Evolutionary conservation across 1,140 invertebrate genomes (phyloP), one percentile per base, ranked within the genome.

Genomic region (Drosophila takahashii): DNA sequence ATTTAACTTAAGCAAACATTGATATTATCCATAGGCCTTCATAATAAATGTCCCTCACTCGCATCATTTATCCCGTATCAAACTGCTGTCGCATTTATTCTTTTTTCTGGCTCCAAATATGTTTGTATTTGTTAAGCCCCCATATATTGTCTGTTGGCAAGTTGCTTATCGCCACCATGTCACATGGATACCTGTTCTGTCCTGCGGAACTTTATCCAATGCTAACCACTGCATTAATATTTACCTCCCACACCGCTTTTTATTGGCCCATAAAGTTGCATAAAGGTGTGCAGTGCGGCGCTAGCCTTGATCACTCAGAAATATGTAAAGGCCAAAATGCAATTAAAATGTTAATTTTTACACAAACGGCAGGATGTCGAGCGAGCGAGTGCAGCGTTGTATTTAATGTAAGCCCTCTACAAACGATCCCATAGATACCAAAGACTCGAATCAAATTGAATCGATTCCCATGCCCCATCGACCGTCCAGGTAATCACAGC

Each of bases 271-370:
- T 50, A 13, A 61, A 54, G 29, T 16, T 13, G 3, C 16, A 3
- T 3, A 26, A n/a, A 59, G 54, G 60, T 26, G 37, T n/a, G n/a
- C n/a, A n/a, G n/a, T n/a, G 42, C 11, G 9, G 2, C 1, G 47
- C 26, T 4, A 10, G 34, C 59, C 64, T 65, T 67, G 64, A 67
- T 67, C 60, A 65, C 59, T 67, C 18, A 6, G 16, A 13, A 45
- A 45, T 27, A n/a, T 9, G 62, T 10, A 41, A 42, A 42, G 58
- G 59, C 45, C 42, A 67, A 65, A 64, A 67, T 36, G 36, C 64
- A 67, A 65, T 67, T 67, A 67, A 67, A 65, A 67, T 67, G 60
- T 65, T 65, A 67, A 67, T 67, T 67, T 67, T 27, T n/a, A 3
- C 45, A 36, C 59, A 65, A 51, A 41, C 26, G 16, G 26, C 9